A percentile compares a stretch with the other conserved stretches of the same genome.
phyloP scores from a whole-genome alignment of 92 coral and sea anemone genomes.

The Plumapathes pennacea region DNA sequence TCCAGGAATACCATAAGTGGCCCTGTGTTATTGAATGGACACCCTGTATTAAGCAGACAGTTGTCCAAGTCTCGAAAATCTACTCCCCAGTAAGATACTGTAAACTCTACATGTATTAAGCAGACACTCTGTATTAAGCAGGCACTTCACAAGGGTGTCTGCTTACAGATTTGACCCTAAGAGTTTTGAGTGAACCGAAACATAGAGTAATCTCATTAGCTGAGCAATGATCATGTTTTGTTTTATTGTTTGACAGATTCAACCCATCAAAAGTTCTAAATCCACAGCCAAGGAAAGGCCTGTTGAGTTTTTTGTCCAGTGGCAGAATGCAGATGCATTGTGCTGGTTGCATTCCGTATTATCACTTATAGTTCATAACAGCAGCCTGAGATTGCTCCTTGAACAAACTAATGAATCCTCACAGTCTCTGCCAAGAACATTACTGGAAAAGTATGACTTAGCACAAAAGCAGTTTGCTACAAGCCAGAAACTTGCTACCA shows the following conservation, averaged over 20 bases:
- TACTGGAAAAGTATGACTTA: conserved; percentile 24
- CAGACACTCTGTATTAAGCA: too few relatives aligned
- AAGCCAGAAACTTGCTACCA: conserved; percentile 32
- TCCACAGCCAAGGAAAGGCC: background rate
- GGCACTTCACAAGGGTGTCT: too few relatives aligned
- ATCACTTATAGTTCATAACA: conserved; percentile 74
- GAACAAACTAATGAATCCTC: background rate
- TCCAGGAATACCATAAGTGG: too few relatives aligned
- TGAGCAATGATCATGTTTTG: background rate
- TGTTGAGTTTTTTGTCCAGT: conserved; percentile 46
- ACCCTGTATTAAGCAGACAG: too few relatives aligned
- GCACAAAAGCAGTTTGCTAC: conserved; percentile 56
- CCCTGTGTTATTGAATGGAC: too few relatives aligned
- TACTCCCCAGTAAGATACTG: too few relatives aligned
- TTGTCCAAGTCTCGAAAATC: too few relatives aligned
- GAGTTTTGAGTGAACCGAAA: too few relatives aligned
- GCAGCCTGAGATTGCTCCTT: conserved; percentile 48
- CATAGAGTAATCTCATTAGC: too few relatives aligned
- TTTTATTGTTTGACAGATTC: background rate
- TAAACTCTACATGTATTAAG: too few relatives aligned
- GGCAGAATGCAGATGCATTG: conserved; percentile 76
- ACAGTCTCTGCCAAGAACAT: conserved; percentile 40
- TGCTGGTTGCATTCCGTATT: conserved; percentile 85
- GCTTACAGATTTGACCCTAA: too few relatives aligned
- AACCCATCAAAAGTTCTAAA: background rate